Evolutionary conservation across 2,797 vertebrate species (phyloP), one percentile per base, ranked within the genome.

Genomic region (Chelonia mydas): DNA sequence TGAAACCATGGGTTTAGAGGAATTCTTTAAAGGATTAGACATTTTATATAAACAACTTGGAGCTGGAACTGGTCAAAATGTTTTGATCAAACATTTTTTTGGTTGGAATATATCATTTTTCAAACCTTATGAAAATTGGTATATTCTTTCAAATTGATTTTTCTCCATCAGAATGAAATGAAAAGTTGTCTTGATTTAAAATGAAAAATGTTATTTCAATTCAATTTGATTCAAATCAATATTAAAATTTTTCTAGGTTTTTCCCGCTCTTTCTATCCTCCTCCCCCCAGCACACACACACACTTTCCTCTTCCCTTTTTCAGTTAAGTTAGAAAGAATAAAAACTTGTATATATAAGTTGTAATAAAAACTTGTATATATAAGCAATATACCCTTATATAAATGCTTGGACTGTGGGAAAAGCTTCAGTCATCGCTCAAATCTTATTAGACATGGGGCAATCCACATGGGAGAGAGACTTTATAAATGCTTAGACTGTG

Each of bases 341-440:
- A 37, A 72, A 41, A 41, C 0, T 50, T 37, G 15, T 0, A 0
- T 41, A 41, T 41, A 41, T 41, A 5, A 41, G 41, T 41, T 41
- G 41, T 41, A 21, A 41, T 72, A n/a, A 37, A 72, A 41, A 41
- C 0, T 50, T 37, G 15, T 0, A 0, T 41, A 41, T 41, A 41
- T 65, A 54, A 78, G 5, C 37, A 8, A 84, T 79, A 76, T 86
- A 2, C 1, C 3, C 1, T 51, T 47, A 2, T 41, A 41, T 41
- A 41, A 41, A 41, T 41, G 41, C 41, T 41, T 41, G 41, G 41
- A 41, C 41, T 41, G 41, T 41, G 41, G 41, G 41, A 41, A 41
- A 41, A 41, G 41, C 41, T 41, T 41, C 41, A 5, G 41, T 41
- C 41, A 41, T 41, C 41, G 41, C 41, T 41, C 41, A 41, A 41